Evolutionary conservation across 2,888 invertebrate genomes (phyloP).

Genomic region (Pachymerium ferrugineum): DNA sequence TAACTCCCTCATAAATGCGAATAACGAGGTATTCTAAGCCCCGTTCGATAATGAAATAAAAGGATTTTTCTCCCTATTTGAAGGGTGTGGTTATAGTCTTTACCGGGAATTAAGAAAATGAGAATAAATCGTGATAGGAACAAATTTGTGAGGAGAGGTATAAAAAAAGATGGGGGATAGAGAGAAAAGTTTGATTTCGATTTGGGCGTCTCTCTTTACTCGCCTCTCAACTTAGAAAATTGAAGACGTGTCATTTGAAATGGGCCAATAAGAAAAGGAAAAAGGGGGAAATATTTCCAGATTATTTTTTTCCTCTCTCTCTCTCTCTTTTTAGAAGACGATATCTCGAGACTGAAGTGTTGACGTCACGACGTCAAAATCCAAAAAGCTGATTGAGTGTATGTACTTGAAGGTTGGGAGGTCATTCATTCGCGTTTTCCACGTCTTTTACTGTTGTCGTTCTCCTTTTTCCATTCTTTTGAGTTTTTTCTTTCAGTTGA

Average conservation of each 20-base stretch:
- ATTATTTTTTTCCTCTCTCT: neutral
- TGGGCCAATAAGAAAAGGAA: neutral
- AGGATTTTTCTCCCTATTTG: too few species aligned
- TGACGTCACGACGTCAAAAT: neutral
- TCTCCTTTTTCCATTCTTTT: conserved; percentile 6
- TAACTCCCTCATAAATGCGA: neutral
- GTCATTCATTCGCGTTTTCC: neutral
- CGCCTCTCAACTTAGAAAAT: neutral
- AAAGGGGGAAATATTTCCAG: neutral
- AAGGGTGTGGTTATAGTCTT: too few species aligned
- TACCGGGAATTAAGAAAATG: too few species aligned
- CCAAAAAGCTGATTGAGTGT: conserved; percentile 16
- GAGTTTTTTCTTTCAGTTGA: too few species aligned
- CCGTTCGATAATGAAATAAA: too few species aligned
- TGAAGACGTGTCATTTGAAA: conserved; percentile 19
- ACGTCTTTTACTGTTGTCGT: conserved; percentile 22
- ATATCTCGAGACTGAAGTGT: neutral
- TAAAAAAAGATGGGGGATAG: too few species aligned
- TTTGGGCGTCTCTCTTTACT: conserved; percentile 1
- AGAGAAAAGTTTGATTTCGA: neutral
- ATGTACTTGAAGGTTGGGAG: neutral
- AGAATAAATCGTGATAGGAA: too few species aligned
- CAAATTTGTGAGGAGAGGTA: too few species aligned
- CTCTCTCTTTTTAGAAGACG: neutral
- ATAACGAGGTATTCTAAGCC: too few species aligned